Conservation (phyloP, 2,888 invertebrate species). For the Scaptomyza polygonia region DNA sequence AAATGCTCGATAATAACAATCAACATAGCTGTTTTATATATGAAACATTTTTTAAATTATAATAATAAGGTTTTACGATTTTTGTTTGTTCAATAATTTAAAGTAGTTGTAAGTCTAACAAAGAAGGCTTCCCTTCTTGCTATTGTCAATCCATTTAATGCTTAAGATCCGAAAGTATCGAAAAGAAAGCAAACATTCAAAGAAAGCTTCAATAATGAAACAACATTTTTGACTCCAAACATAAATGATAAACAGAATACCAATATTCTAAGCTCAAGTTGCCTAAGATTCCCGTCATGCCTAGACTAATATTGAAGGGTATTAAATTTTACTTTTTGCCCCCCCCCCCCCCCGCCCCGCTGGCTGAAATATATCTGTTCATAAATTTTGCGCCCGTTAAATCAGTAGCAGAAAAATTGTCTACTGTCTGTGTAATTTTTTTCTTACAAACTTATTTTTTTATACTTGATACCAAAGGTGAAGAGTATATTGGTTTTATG, state of each 20-base stretch:
- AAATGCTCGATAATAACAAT: no score
- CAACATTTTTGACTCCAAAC: neutral
- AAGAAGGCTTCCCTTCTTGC: neutral
- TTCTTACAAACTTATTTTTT: neutral
- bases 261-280: neutral
- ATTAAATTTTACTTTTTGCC: conserved; percentile 40
- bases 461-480: no score
- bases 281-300: conserved; percentile 6
- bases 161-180: neutral
- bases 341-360: conserved; percentile 54
- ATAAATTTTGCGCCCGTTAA: conserved; percentile 68
- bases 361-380: conserved; percentile 69
- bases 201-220: neutral
- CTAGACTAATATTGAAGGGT: conserved; percentile 19
- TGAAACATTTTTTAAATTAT: neutral
- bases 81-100: no score
- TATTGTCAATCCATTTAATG: no score
- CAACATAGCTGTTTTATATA: no score
- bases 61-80: neutral
- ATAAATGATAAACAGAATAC: neutral
- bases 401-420: conserved; percentile 69
- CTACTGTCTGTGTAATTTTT: conserved; percentile 44
- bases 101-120: no score
- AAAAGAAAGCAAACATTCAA: neutral
- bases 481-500: no score